These are phyloP conservation scores for Apostichopus leukothele DNA, from an alignment of 53 echinoderm and acorn worm genomes.

Conservation along the genomic window DNA sequence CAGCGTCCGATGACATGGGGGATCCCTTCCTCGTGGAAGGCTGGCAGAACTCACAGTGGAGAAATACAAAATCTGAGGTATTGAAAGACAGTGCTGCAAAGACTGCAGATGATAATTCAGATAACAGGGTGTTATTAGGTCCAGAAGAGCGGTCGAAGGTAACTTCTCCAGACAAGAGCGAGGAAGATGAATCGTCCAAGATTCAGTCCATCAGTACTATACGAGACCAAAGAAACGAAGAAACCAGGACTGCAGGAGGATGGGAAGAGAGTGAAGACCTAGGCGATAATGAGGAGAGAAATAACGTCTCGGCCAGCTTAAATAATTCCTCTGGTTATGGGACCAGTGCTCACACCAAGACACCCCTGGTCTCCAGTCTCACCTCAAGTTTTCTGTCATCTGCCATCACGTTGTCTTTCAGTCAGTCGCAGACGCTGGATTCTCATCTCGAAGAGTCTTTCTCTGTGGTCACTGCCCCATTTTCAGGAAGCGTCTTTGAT, in stretches of 20 bases:
- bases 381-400: slow-evolving; percentile 19
- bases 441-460: not conserved
- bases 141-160: not conserved
- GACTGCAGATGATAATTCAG: not conserved
- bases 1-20: not conserved
- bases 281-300: not conserved
- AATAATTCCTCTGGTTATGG: slow-evolving; percentile 40
- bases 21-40: slow-evolving; percentile 37
- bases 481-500: slow-evolving; percentile 46
- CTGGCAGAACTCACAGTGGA: not conserved
- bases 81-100: not conserved
- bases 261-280: not conserved
- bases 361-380: slow-evolving; percentile 23
- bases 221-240: not conserved
- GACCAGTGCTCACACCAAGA: slow-evolving; percentile 15
- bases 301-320: not conserved
- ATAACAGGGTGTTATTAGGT: not conserved
- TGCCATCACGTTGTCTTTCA: not conserved
- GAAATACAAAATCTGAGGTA: not conserved
- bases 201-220: not conserved
- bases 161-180: not conserved
- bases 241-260: not conserved
- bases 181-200: not conserved
- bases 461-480: slow-evolving; percentile 24
- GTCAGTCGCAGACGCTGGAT: not conserved